A percentile compares a stretch with the other conserved stretches of the same genome.
phyloP scores from a whole-genome alignment of 2,797 vertebrate species.

The Salarias fasciatus region DNA sequence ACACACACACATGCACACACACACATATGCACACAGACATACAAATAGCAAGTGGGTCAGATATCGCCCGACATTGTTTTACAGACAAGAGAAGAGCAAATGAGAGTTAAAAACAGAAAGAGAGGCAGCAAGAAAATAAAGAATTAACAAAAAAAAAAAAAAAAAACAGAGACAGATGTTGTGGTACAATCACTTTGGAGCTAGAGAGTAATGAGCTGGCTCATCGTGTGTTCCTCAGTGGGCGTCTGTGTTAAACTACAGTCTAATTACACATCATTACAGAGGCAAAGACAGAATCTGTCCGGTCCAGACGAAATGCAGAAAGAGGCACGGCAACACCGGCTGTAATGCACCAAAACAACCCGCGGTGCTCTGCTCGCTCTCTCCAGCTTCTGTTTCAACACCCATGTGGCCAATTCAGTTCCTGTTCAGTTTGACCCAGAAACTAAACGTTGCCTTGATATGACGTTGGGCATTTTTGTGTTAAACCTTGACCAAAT shows the following conservation, averaged over 20 bases:
- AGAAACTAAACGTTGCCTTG: constrained; percentile 15
- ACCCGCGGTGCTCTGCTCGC: constrained; percentile 12
- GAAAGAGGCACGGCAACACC: constrained; percentile 44
- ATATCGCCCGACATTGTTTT: constrained; percentile 78
- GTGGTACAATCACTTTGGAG: constrained; percentile 49
- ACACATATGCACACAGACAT: constrained; percentile 28
- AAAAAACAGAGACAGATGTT: constrained; percentile 63
- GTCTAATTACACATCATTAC: constrained; percentile 74
- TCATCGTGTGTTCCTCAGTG: constrained; percentile 52
- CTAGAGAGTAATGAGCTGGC: constrained; percentile 70
- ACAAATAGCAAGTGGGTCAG: constrained; percentile 80
- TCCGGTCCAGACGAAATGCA: constrained; percentile 43
- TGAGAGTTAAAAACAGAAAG: constrained; percentile 51
- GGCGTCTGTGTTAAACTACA: constrained; percentile 64
- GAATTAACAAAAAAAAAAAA: too few relatives aligned
- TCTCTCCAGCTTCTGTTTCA: constrained; percentile 11
- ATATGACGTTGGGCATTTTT: constrained; percentile 10
- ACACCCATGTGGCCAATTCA: constrained; percentile 40
- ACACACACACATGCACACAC: constrained; percentile 32
- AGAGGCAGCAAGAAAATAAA: constrained; percentile 35
- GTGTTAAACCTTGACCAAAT: constrained; percentile 11
- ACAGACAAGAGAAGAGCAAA: constrained; percentile 66
- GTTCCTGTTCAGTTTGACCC: constrained; percentile 10
- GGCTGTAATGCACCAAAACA: constrained; percentile 45
- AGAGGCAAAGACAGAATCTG: constrained; percentile 55